phyloP scores from a whole-genome alignment of 1,140 invertebrate species.

The Brachionus calyciflorus region DNA sequence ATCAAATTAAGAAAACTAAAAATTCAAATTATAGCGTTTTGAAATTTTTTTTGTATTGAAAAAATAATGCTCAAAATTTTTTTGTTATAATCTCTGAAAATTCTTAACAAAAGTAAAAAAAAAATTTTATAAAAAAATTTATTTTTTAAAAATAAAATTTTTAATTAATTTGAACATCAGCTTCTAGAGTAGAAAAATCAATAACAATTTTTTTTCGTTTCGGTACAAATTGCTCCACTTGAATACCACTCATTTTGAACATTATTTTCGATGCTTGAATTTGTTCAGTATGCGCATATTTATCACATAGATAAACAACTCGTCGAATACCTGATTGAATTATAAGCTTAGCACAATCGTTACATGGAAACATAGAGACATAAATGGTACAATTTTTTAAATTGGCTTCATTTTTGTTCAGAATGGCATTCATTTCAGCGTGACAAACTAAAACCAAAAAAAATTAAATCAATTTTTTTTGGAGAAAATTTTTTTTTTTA shows the following conservation, averaged over 20 bases:
- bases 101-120: constrained; percentile 6
- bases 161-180: background rate
- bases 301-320: constrained; percentile 77
- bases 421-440: constrained; percentile 91
- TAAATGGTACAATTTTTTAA: constrained; percentile 78
- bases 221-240: constrained; percentile 47
- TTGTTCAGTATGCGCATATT: constrained; percentile 68
- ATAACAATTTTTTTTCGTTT: constrained; percentile 30
- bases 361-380: constrained; percentile 85
- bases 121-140: background rate
- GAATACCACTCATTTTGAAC: constrained; percentile 73
- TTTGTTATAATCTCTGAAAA: no score
- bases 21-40: no score
- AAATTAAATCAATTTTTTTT: background rate
- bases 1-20: no score
- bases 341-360: constrained; percentile 94
- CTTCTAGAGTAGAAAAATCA: background rate
- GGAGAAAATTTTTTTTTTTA: background rate
- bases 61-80: no score
- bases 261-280: constrained; percentile 74
- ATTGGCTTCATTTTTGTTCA: constrained; percentile 80
- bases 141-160: background rate
- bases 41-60: no score
- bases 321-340: constrained; percentile 85
- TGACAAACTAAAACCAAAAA: constrained; percentile 74